phyloP scores from a whole-genome alignment of 2,797 vertebrate genomes.

The Accipiter badius region DNA sequence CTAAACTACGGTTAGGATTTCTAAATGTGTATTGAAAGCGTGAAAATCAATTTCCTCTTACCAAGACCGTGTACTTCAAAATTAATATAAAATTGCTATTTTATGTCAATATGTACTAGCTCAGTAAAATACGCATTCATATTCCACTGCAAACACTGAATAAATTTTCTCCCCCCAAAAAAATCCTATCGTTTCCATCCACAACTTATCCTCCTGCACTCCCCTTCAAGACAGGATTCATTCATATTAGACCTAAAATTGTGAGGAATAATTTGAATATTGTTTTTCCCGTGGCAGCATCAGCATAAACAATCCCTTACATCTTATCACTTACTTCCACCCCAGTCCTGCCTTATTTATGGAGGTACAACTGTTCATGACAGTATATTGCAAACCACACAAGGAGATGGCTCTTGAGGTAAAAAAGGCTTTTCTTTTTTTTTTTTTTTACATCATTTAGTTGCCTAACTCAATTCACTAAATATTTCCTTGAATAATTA shows the following conservation, averaged over 20 bases:
- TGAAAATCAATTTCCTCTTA: constrained; percentile 21
- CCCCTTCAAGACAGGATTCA: background rate
- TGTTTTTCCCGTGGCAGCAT: background rate
- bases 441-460: background rate
- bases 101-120: background rate
- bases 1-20: background rate
- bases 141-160: background rate
- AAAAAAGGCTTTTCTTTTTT: background rate
- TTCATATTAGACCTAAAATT: background rate
- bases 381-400: background rate
- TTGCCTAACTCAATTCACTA: background rate
- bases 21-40: background rate
- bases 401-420: background rate
- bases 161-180: background rate
- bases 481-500: background rate
- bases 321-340: background rate
- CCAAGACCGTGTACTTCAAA: background rate
- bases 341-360: background rate
- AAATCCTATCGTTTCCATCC: background rate
- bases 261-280: background rate
- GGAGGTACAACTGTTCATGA: accelerated
- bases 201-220: background rate
- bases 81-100: background rate
- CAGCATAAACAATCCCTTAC: background rate
- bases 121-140: constrained; percentile 20